Base-by-base conservation (phyloP, 2,113 vertebrate genomes). In the Thryonomys swinderianus region DNA sequence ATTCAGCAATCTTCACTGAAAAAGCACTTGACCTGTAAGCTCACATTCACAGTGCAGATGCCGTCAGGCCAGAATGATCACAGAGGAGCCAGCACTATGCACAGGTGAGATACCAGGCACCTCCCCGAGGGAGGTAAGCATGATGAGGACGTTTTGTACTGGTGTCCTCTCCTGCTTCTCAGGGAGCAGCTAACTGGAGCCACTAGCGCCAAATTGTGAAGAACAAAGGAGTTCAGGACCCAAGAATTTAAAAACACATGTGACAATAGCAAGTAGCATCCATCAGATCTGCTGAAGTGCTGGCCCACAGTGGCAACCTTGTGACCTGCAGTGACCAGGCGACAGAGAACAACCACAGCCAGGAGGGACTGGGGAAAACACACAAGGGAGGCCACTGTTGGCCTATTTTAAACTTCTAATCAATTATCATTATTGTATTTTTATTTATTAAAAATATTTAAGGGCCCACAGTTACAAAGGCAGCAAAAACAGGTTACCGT, bases 221-320 rank as follows among this genome's bases (percentile, higher is more conserved):
- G 32, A 89, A 89, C 62, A 91, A 91, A 71, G 30, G 51, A 83
- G 85, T 87, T 84, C 25, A 57, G 48, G 87, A 93, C 84, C 66
- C 32, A 71, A 74, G n/a, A 69, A 83, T 79, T 80, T 61, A 55
- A 86, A 85, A 69, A 86, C 55, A 92, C 61, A 80, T n/a, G 9
- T 30, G 12, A 45, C 80, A 93, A 55, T 0, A 82, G 18, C 53
- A 89, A 86, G 59, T 11, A 84, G 30, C 64, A 78, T 66, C 30
- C 45, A 79, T 62, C 67, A 91, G 51, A 67, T 51, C 37, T 89
- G 76, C 69, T 3, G n/a, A 34, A 37, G 12, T 42, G 45, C 34
- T 10, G 93, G 62, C n/a, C n/a, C 6, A 17, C 61, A 82, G 27
- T 16, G 13, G n/a, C 30, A 30, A 12, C 14, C 53, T n/a, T 18